Percentiles rank a stretch among this genome's conserved stretches.
phyloP scores from a whole-genome alignment of 2,797 vertebrate genomes.

The Hemibagrus guttatus region DNA sequence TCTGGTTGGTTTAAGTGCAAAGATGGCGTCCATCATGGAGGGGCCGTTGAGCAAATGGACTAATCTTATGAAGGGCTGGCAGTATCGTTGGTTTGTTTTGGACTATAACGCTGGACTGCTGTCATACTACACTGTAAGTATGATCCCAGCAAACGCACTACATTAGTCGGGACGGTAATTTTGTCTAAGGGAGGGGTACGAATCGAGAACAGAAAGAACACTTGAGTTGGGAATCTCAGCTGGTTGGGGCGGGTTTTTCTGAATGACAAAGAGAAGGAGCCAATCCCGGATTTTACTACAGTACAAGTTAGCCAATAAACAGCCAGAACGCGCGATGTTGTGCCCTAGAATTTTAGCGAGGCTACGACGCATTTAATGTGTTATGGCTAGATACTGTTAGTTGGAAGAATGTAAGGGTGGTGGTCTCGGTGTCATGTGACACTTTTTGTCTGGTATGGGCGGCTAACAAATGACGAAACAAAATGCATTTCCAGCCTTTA shows the following conservation, averaged over 20 bases:
- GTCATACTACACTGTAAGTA: constrained; percentile 93
- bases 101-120: constrained; percentile 95
- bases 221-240: constrained; percentile 71
- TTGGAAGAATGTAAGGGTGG: constrained; percentile 19
- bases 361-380: constrained; percentile 41
- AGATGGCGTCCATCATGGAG: constrained; percentile 99
- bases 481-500: not conserved
- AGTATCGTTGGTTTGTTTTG: constrained; percentile 97
- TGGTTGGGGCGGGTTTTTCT: constrained; percentile 65
- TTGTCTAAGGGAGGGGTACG: constrained; percentile 20
- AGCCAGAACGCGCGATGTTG: constrained; percentile 27
- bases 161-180: not conserved
- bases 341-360: constrained; percentile 33
- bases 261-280: constrained; percentile 60
- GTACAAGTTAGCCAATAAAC: constrained; percentile 62
- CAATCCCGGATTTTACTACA: constrained; percentile 57
- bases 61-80: constrained; percentile 99
- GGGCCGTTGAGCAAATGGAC: constrained; percentile 99
- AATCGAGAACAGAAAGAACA: constrained; percentile 32
- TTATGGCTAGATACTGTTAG: not conserved
- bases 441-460: constrained; percentile 8
- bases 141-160: not conserved
- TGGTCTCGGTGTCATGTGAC: constrained; percentile 43
- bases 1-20: constrained; percentile 70
- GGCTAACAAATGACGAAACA: not conserved